Percentiles rank a stretch among this genome's conserved stretches.
Conservation (phyloP, 92 coral and sea anemone species). For the Zoanthus gigantus region DNA sequence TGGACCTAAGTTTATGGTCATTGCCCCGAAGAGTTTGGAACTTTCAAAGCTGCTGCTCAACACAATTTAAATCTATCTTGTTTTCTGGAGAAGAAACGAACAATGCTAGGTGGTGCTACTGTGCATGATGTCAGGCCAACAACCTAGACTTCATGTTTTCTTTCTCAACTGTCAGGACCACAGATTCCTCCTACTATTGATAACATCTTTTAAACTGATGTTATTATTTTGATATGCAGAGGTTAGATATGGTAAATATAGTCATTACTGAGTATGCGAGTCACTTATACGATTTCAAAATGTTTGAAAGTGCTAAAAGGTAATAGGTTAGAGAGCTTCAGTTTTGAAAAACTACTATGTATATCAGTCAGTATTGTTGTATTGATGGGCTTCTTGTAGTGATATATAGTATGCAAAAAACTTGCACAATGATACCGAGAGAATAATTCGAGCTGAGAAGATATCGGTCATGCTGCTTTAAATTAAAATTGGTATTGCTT, state of each 20-base stretch:
- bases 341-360: background rate
- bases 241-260: background rate
- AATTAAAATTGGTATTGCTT: background rate
- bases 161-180: slow-evolving; percentile 26
- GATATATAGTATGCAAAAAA: background rate
- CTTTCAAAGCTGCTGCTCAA: too few species aligned
- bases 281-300: slow-evolving; percentile 1
- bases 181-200: slow-evolving; percentile 47
- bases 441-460: slow-evolving; percentile 5
- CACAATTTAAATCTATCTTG: too few species aligned
- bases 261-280: background rate
- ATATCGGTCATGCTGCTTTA: background rate
- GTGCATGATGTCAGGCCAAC: slow-evolving; percentile 53
- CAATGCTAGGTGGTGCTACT: slow-evolving; percentile 47
- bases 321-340: background rate
- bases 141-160: background rate
- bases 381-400: slow-evolving; percentile 9
- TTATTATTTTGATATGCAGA: background rate
- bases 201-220: slow-evolving; percentile 8
- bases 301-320: slow-evolving; percentile 2
- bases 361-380: background rate
- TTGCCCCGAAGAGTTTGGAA: too few species aligned
- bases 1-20: slow-evolving; percentile 62
- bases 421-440: background rate
- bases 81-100: slow-evolving; percentile 58